Base-by-base conservation (phyloP, 2,888 invertebrate genomes). In the Temnothorax ravouxi region DNA sequence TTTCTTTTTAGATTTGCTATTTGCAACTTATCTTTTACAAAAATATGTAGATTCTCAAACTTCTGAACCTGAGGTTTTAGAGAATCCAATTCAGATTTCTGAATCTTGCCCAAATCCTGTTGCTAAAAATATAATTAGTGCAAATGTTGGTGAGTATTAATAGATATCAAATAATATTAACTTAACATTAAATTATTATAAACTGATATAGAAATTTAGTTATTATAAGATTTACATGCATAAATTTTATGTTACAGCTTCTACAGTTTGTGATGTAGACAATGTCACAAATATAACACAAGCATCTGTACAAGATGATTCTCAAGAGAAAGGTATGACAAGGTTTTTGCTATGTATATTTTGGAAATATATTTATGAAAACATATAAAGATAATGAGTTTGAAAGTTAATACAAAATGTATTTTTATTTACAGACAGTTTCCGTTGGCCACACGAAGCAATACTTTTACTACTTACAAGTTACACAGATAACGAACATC, bases 401-500 rank as follows among this genome's bases (percentile, higher is more conserved):
- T 21, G 3, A 54, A 54, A 21, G 3, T 54, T 9, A 62, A 18
- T 62, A 18, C 8, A 61, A 29, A 29, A 29, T 29, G 29, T 29
- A 29, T 29, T 29, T 62, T 38, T 38, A 38, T 8, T 38, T 38
- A 38, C 38, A 62, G 34, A 62, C 38, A 38, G n/a, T 38, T 62
- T 62, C 11, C 62, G 62, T 62, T 62, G 62, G 62, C 38, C 38
- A 38, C 62, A 62, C 9, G 61, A 38, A 2, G 62, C 38, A n/a
- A 38, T 62, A 38, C n/a, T 62, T 38, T 62, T 38, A 62, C 15
- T 62, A 38, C n/a, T 34, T 8, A 38, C 1, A n/a, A 38, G n/a
- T n/a, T 62, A 62, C n/a, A 11, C 9, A 62, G 38, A 38, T 11
- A 18, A 38, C n/a, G n/a, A 61, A 34, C 18, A 61, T 61, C 3